Evolutionary conservation across 1,140 invertebrate genomes (phyloP).

Genomic region (Ceratosolen solmsi): DNA sequence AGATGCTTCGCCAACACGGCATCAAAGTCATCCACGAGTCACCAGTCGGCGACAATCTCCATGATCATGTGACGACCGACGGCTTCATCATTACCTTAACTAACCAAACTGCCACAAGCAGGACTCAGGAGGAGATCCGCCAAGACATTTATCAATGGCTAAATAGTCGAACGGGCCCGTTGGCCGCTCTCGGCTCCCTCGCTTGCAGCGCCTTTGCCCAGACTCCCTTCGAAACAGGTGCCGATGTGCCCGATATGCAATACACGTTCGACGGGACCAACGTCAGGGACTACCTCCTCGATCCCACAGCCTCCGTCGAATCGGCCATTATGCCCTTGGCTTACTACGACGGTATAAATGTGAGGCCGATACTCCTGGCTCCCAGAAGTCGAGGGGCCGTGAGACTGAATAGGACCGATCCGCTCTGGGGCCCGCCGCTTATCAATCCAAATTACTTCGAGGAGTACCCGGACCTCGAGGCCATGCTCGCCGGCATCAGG

Average conservation of each 20-base stretch:
- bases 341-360: slow-evolving; percentile 68
- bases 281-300: slow-evolving; percentile 60
- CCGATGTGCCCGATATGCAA: slow-evolving; percentile 78
- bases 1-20: slow-evolving; percentile 70
- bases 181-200: slow-evolving; percentile 64
- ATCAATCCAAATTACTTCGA: slow-evolving; percentile 77
- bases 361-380: slow-evolving; percentile 70
- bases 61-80: slow-evolving; percentile 78
- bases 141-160: slow-evolving; percentile 70
- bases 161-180: slow-evolving; percentile 60
- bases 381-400: slow-evolving; percentile 75
- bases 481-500: slow-evolving; percentile 70
- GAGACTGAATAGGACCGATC: slow-evolving; percentile 74
- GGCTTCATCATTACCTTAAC: slow-evolving; percentile 73
- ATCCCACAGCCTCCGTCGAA: slow-evolving; percentile 63
- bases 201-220: slow-evolving; percentile 63
- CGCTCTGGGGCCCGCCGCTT: slow-evolving; percentile 74
- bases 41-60: slow-evolving; percentile 82
- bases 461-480: slow-evolving; percentile 68
- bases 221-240: slow-evolving; percentile 59
- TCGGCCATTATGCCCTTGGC: slow-evolving; percentile 59
- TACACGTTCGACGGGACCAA: slow-evolving; percentile 76
- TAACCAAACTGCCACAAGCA: slow-evolving; percentile 73
- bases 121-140: slow-evolving; percentile 71
- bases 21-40: slow-evolving; percentile 75